phyloP scores from a whole-genome alignment of 2,888 invertebrate genomes.

The Caenorhabditis sp. region DNA sequence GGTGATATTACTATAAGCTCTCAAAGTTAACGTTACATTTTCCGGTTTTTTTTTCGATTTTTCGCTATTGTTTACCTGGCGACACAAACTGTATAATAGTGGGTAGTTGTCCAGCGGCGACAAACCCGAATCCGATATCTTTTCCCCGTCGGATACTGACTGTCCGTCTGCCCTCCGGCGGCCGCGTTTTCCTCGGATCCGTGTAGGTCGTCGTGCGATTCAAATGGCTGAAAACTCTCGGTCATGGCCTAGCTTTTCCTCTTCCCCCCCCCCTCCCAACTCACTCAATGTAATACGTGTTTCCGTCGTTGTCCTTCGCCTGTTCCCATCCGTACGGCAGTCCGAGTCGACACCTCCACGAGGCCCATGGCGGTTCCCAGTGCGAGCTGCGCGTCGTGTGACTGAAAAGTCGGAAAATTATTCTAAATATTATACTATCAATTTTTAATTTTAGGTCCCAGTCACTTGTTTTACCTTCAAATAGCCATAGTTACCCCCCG shows the following conservation, averaged over 20 bases:
- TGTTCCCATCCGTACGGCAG: slow-evolving; percentile 94
- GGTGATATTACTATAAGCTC: too few relatives aligned
- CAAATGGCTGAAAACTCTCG: slow-evolving; percentile 80
- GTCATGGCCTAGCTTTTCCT: too few relatives aligned
- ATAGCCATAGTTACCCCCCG: too few relatives aligned
- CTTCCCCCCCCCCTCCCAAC: too few relatives aligned
- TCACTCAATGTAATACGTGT: slow-evolving; percentile 93
- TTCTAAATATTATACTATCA: too few relatives aligned
- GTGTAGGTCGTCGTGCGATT: slow-evolving; percentile 94
- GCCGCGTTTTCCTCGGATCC: slow-evolving; percentile 84
- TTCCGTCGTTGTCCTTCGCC: slow-evolving; percentile 87
- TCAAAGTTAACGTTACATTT: too few relatives aligned
- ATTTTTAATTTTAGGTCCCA: background rate
- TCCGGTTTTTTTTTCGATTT: too few relatives aligned
- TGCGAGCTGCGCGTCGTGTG: slow-evolving; percentile 68
- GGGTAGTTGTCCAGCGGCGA: slow-evolving; percentile 93
- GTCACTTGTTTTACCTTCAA: too few relatives aligned
- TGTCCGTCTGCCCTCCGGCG: slow-evolving; percentile 59
- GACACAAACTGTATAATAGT: slow-evolving; percentile 87
- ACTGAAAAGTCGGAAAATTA: slow-evolving; percentile 65
- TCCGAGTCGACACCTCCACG: slow-evolving; percentile 84
- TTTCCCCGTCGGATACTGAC: slow-evolving; percentile 84
- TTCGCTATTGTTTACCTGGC: slow-evolving; percentile 79
- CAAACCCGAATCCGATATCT: slow-evolving; percentile 92
- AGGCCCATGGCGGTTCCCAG: slow-evolving; percentile 91